Evolutionary conservation across 2,797 vertebrate species (phyloP).

Genomic region (Hipposideros larvatus): DNA sequence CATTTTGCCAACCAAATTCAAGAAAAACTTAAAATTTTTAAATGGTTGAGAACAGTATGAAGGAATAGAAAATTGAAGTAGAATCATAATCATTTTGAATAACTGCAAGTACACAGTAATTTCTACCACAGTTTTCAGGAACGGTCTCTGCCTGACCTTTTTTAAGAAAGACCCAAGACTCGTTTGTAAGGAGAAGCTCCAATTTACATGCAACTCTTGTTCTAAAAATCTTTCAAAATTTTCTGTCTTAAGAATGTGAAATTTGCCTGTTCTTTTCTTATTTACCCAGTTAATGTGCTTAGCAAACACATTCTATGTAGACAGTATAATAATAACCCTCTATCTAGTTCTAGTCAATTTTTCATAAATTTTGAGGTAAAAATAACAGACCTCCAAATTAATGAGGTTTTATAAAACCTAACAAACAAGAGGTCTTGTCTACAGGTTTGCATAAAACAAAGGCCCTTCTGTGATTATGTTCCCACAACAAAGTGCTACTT

Average conservation of each 20-base stretch:
- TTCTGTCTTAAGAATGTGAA: background rate
- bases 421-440: slow-evolving; percentile 76
- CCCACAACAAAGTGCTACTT: slow-evolving; percentile 75
- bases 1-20: slow-evolving; percentile 33
- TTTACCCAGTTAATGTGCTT: background rate
- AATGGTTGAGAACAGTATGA: background rate
- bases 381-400: slow-evolving; percentile 56
- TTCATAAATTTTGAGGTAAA: slow-evolving; percentile 28
- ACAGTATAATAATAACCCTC: background rate
- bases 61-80: background rate
- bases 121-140: background rate
- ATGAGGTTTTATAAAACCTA: slow-evolving; percentile 71
- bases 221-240: slow-evolving; percentile 5
- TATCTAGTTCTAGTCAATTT: background rate
- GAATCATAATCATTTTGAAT: background rate
- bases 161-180: background rate
- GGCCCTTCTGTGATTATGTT: slow-evolving; percentile 82
- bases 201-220: background rate
- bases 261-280: slow-evolving; percentile 3
- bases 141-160: background rate
- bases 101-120: background rate
- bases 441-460: slow-evolving; percentile 81
- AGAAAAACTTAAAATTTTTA: background rate
- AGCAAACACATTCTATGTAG: background rate
- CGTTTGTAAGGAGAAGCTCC: background rate